A percentile compares a stretch with the other conserved stretches of the same genome.
Evolutionary conservation across 2,797 vertebrate genomes (phyloP).

Genomic region (Malacoraja senta): DNA sequence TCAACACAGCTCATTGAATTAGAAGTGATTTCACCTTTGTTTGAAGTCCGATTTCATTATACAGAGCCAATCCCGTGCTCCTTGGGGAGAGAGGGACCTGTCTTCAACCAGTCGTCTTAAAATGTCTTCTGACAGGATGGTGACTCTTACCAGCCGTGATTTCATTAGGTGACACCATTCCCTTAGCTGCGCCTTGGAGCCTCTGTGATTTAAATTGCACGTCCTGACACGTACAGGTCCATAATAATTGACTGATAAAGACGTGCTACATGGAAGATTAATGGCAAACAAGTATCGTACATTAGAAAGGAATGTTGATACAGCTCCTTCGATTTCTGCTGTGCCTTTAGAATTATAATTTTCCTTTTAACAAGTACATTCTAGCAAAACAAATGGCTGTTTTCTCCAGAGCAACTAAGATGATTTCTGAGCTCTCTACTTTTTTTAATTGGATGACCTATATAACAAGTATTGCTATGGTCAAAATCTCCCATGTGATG

Average conservation of each 20-base stretch:
- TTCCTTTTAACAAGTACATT: not conserved
- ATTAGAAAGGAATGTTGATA: not conserved
- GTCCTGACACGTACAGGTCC: not conserved
- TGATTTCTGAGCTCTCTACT: not conserved
- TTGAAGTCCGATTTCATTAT: slow-evolving; percentile 65
- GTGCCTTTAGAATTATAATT: not conserved
- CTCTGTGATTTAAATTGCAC: not conserved
- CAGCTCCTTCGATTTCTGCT: not conserved
- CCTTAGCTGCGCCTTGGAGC: not conserved
- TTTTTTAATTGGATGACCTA: not conserved
- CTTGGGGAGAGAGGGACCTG: slow-evolving; percentile 27
- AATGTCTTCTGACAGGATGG: slow-evolving; percentile 38
- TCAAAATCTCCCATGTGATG: not conserved
- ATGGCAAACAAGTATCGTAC: not conserved
- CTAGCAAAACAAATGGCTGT: not conserved
- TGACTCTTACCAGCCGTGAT: not conserved
- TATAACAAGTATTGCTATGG: not conserved
- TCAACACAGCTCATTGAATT: slow-evolving; percentile 42
- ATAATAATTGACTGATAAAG: not conserved
- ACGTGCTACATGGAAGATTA: not conserved
- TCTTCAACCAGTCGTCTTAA: not conserved
- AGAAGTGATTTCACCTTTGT: slow-evolving; percentile 55
- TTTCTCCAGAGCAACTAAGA: not conserved
- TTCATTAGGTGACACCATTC: not conserved
- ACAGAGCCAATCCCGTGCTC: slow-evolving; percentile 37